A percentile compares a stretch with the other conserved stretches of the same genome.
Conservation (phyloP, 2,113 vertebrate species). For the Psammodynastes pulverulentus region DNA sequence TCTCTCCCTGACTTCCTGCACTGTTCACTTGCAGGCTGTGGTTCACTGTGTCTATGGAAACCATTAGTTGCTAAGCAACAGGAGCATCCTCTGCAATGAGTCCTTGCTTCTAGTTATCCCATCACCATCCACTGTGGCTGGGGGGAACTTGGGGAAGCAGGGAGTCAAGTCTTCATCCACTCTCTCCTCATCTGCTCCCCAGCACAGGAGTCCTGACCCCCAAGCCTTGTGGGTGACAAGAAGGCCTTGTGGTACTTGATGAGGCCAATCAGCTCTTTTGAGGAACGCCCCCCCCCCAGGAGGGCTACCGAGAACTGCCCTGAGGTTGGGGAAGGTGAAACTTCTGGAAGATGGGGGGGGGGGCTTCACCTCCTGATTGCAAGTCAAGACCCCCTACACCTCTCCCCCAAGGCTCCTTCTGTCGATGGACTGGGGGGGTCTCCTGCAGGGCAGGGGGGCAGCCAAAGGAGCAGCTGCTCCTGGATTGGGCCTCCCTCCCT, state of each 20-base stretch:
- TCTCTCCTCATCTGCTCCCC: not conserved
- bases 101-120: conserved; percentile 84
- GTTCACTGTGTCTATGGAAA: conserved; percentile 84
- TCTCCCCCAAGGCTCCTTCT: not conserved
- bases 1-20: conserved; percentile 68
- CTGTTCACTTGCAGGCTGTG: conserved; percentile 77
- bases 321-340: not conserved
- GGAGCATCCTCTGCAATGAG: conserved; percentile 80
- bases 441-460: not conserved
- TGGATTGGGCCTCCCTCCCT: not conserved
- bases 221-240: not conserved
- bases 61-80: conserved; percentile 91
- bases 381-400: not conserved
- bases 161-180: conserved; percentile 67
- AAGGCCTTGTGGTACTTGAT: not conserved
- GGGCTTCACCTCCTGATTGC: not conserved
- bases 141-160: conserved; percentile 25
- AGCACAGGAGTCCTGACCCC: not conserved
- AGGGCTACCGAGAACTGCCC: not conserved
- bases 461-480: not conserved
- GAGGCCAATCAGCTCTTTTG: not conserved
- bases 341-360: not conserved
- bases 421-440: accelerated
- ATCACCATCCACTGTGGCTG: conserved; percentile 39
- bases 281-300: not conserved